Conservation (phyloP, 2,113 vertebrate genomes). For the Vulpes ferrilata region DNA sequence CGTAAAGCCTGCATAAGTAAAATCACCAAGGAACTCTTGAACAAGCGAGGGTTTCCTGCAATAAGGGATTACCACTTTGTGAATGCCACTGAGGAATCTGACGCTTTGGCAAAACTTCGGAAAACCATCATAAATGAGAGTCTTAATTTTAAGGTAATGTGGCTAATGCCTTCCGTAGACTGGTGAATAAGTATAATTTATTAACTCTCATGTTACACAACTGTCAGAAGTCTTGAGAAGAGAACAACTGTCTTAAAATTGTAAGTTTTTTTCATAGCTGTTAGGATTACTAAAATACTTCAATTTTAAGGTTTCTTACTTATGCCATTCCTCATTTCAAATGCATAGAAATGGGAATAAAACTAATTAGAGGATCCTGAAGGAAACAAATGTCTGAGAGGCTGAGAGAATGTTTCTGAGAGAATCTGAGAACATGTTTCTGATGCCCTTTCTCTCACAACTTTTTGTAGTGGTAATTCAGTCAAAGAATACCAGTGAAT, state of each 20-base stretch:
- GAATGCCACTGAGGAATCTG: slow-evolving; percentile 92
- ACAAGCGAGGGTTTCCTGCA: slow-evolving; percentile 93
- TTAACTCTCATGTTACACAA: not conserved
- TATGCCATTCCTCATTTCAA: slow-evolving; percentile 24
- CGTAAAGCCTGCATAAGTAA: slow-evolving; percentile 91
- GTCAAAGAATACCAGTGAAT: not conserved
- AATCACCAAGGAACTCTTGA: slow-evolving; percentile 92
- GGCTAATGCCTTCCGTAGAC: not conserved
- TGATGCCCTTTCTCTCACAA: not conserved
- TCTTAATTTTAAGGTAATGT: slow-evolving; percentile 92
- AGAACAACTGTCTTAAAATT: not conserved
- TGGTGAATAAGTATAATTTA: not conserved
- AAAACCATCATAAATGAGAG: slow-evolving; percentile 94
- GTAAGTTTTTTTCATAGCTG: not conserved
- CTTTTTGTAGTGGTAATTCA: not conserved
- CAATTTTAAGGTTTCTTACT: not conserved
- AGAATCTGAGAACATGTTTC: not conserved
- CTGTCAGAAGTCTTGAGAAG: slow-evolving; percentile 27
- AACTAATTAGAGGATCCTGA: not conserved
- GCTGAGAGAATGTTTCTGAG: not conserved
- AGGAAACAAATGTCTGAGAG: not conserved
- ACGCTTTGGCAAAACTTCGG: slow-evolving; percentile 92
- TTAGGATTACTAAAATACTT: not conserved
- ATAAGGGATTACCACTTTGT: slow-evolving; percentile 94
- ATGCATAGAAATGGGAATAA: not conserved